Evolutionary conservation across 2,797 vertebrate species (phyloP).

Genomic region (Anas bernieri): DNA sequence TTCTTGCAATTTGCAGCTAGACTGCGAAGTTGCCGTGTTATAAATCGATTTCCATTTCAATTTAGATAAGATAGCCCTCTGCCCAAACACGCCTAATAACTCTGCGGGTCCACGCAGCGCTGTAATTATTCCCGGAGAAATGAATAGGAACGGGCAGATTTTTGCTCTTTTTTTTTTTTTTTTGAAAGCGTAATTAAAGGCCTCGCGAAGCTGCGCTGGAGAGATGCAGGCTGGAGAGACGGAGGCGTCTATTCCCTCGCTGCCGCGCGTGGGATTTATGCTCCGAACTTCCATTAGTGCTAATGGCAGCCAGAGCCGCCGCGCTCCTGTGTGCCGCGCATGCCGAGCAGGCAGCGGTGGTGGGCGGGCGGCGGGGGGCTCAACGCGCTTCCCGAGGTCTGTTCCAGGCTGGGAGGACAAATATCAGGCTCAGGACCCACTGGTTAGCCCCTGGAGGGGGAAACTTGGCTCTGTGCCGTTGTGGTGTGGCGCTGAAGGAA

Average conservation of each 20-base stretch:
- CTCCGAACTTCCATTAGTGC: slow-evolving; percentile 39
- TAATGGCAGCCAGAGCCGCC: slow-evolving; percentile 38
- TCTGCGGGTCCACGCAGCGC: not conserved
- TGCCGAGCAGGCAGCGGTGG: not conserved
- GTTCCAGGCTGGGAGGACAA: slow-evolving; percentile 43
- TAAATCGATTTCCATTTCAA: slow-evolving; percentile 43
- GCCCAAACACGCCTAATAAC: slow-evolving; percentile 38
- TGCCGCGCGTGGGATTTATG: slow-evolving; percentile 1
- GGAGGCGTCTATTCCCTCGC: not conserved
- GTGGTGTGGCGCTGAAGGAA: slow-evolving; percentile 15
- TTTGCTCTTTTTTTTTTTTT: not conserved
- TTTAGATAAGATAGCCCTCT: slow-evolving; percentile 57
- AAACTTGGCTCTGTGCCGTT: slow-evolving; percentile 29
- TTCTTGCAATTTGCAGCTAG: slow-evolving; percentile 54
- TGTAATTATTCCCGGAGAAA: slow-evolving; percentile 26
- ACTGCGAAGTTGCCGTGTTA: not conserved
- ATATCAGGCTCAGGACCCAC: not conserved
- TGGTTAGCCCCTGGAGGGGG: not conserved
- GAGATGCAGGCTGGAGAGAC: not conserved
- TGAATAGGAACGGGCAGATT: slow-evolving; percentile 23
- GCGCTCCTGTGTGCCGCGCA: not conserved
- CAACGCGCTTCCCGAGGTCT: not conserved
- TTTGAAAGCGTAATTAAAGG: slow-evolving; percentile 45
- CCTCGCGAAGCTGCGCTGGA: not conserved
- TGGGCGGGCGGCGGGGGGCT: not conserved